phyloP scores from a whole-genome alignment of 2,113 vertebrate species.

The Atrichornis clamosus region DNA sequence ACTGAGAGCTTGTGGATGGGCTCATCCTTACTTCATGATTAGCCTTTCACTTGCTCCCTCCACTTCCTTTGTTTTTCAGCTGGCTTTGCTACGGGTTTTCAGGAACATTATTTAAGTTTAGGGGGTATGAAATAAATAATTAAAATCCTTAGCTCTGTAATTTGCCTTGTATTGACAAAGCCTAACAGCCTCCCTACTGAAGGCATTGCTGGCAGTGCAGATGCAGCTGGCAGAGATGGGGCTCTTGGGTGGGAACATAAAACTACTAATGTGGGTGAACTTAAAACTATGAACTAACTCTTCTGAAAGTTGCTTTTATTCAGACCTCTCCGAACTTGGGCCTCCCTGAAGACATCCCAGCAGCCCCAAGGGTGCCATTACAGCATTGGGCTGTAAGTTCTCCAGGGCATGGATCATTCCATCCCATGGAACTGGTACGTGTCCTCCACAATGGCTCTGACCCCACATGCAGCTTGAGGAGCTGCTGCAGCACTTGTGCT shows the following conservation, averaged over 20 bases:
- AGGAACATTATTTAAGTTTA: neutral
- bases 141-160: neutral
- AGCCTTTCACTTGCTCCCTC: neutral
- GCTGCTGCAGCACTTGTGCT: neutral
- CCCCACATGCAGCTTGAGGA: fast-evolving
- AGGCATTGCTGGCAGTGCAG: neutral
- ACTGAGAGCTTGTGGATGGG: neutral
- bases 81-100: neutral
- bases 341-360: neutral
- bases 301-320: neutral
- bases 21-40: neutral
- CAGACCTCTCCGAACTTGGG: neutral
- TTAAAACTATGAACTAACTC: neutral
- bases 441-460: neutral
- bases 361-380: neutral
- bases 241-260: neutral
- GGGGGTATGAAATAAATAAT: neutral
- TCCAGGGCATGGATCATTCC: neutral
- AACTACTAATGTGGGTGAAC: neutral
- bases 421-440: neutral
- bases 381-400: fast-evolving
- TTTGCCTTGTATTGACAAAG: neutral
- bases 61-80: neutral
- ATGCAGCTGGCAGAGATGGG: neutral
- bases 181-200: neutral